A percentile compares a stretch with the other conserved stretches of the same genome.
phyloP scores from a whole-genome alignment of 2,797 vertebrate species.

The Phalloptychus januarius region DNA sequence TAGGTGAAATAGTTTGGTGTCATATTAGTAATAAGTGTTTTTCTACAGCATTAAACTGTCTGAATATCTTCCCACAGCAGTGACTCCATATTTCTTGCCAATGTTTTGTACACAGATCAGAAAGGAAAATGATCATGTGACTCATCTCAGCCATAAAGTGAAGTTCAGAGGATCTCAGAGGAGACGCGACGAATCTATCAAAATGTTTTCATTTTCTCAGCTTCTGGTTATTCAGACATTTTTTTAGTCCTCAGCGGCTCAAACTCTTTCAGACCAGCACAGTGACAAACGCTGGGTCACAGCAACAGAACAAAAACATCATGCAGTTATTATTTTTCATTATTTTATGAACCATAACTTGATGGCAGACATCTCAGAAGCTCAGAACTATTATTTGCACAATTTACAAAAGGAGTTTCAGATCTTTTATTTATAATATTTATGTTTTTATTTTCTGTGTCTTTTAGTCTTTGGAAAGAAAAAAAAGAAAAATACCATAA shows the following conservation, averaged over 20 bases:
- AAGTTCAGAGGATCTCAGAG: not conserved
- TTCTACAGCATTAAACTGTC: not conserved
- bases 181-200: too few relatives aligned
- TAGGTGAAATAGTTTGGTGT: not conserved
- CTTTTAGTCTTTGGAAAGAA: not conserved
- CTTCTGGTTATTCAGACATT: not conserved
- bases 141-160: not conserved
- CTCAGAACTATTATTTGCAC: not conserved
- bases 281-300: not conserved
- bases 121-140: not conserved
- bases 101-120: not conserved
- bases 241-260: constrained; percentile 4
- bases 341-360: not conserved
- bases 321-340: not conserved
- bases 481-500: not conserved
- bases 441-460: not conserved
- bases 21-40: not conserved
- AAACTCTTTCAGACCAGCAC: not conserved
- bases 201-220: constrained; percentile 17
- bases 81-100: not conserved
- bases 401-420: not conserved
- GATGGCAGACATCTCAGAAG: too few relatives aligned
- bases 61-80: not conserved
- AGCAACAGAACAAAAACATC: not conserved
- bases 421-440: not conserved